These are phyloP conservation scores for Pantelozetes paolii DNA, from an alignment of 2,888 invertebrate species.

Conservation along the genomic window DNA sequence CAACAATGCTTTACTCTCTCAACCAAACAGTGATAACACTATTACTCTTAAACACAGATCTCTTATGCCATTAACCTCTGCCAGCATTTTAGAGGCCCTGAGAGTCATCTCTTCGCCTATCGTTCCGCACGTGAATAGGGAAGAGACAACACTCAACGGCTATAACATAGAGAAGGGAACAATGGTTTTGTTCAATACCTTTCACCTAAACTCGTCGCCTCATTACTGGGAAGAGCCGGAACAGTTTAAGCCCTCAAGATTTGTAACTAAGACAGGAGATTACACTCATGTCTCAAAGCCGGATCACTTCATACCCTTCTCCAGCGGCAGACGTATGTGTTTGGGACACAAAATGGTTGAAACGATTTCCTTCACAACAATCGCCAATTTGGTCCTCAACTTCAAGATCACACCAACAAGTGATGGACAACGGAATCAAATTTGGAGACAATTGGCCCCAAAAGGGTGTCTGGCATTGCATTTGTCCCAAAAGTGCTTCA, in stretches of 20 bases:
- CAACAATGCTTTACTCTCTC: constrained; percentile 50
- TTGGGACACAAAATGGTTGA: constrained; percentile 75
- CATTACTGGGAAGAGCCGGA: constrained; percentile 69
- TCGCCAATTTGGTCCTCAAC: constrained; percentile 41
- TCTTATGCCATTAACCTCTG: constrained; percentile 72
- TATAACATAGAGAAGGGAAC: constrained; percentile 70
- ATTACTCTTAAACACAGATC: constrained; percentile 61
- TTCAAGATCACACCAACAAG: constrained; percentile 26
- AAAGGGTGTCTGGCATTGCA: constrained; percentile 38
- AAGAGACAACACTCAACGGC: constrained; percentile 64
- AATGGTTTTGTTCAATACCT: constrained; percentile 77
- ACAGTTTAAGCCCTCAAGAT: constrained; percentile 70
- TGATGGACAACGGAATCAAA: constrained; percentile 1
- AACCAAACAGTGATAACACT: constrained; percentile 52
- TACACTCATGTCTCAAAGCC: constrained; percentile 58
- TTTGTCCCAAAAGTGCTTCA: constrained; percentile 37
- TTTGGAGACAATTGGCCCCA: constrained; percentile 18
- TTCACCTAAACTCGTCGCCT: constrained; percentile 68
- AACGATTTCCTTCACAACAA: constrained; percentile 57
- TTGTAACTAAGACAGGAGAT: constrained; percentile 55
- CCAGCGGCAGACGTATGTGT: constrained; percentile 78
- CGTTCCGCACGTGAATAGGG: constrained; percentile 80
- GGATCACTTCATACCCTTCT: constrained; percentile 75
- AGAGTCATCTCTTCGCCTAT: constrained; percentile 78
- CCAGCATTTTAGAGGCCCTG: constrained; percentile 72